phyloP scores from a whole-genome alignment of 1,140 invertebrate species.

The Agrilus planipennis region DNA sequence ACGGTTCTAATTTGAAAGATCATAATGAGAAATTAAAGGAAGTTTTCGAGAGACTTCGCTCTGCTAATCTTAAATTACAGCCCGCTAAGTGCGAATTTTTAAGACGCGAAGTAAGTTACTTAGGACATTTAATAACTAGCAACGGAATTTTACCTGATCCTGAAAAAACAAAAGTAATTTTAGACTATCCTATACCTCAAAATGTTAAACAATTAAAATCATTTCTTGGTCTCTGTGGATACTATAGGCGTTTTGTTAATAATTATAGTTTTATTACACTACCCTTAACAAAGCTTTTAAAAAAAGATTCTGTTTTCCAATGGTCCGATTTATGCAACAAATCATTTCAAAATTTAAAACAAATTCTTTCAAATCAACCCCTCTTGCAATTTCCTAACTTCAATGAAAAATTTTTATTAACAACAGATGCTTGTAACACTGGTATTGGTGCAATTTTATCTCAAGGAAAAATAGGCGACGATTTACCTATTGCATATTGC shows the following conservation, averaged over 20 bases:
- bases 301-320: too few species aligned
- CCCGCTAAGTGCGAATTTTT: constrained; percentile 20
- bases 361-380: constrained; percentile 5
- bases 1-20: constrained; percentile 2
- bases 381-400: constrained; percentile 12
- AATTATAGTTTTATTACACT: too few species aligned
- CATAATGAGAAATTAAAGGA: constrained; percentile 4
- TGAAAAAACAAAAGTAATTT: constrained; percentile 12
- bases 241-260: too few species aligned
- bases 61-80: constrained; percentile 20
- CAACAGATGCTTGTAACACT: constrained; percentile 17
- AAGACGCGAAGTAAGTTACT: constrained; percentile 13
- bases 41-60: constrained; percentile 10
- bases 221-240: too few species aligned
- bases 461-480: constrained; percentile 17
- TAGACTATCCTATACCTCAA: constrained; percentile 1
- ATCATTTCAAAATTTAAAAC: constrained; percentile 10
- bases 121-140: constrained; percentile 17
- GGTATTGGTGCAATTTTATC: constrained; percentile 23
- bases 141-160: constrained; percentile 18
- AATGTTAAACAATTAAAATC: not conserved
- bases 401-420: constrained; percentile 6
- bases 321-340: too few species aligned
- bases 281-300: too few species aligned
- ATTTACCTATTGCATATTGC: constrained; percentile 30